Percentiles rank a stretch among this genome's conserved stretches.
Conservation (phyloP, 2,797 vertebrate species). For the Microctenopoma stevenorrisi region DNA sequence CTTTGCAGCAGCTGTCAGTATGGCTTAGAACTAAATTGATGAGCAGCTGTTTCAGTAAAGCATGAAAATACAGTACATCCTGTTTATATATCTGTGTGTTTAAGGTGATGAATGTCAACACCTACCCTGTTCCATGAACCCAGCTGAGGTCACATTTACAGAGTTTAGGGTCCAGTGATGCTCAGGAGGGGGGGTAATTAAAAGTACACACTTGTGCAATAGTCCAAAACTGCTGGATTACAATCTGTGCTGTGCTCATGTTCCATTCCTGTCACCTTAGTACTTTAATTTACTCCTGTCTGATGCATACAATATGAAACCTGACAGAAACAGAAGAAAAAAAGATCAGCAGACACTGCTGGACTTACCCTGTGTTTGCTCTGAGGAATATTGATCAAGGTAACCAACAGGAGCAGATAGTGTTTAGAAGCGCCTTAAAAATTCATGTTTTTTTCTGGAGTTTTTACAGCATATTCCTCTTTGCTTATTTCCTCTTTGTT, state of each 20-base stretch:
- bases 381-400: no score
- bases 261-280: neutral
- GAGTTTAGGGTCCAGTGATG: conserved; percentile 6
- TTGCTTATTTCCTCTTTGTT: no score
- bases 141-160: conserved; percentile 27
- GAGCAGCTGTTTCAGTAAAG: conserved; percentile 30
- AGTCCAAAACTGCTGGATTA: conserved; percentile 5
- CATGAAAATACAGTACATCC: conserved; percentile 41
- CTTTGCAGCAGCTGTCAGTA: conserved; percentile 47
- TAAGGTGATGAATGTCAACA: conserved; percentile 34
- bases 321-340: neutral
- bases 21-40: conserved; percentile 50
- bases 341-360: no score
- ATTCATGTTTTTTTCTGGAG: no score
- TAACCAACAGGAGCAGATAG: no score
- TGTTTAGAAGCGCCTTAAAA: no score
- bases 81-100: conserved; percentile 6
- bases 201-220: neutral
- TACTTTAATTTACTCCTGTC: neutral
- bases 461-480: no score
- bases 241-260: neutral
- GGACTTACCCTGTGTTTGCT: no score
- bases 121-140: conserved; percentile 45
- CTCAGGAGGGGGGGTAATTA: neutral
- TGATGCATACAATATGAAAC: neutral